Conservation (phyloP, 2,113 vertebrate genomes). For the Sinocyclocheilus rhinocerous region DNA sequence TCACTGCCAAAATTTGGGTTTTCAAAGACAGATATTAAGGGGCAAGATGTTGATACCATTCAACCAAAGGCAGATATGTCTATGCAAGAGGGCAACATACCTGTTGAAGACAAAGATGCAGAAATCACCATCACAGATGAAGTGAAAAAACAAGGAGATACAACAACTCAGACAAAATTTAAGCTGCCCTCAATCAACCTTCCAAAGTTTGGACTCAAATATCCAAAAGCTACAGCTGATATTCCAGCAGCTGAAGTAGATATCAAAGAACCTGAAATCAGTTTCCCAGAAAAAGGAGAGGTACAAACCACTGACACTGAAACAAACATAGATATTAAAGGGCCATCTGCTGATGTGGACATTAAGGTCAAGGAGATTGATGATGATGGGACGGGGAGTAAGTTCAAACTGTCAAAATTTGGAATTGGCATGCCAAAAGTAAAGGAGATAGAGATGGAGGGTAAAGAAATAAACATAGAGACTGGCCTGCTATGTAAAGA, state of each 20-base stretch:
- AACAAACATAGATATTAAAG: slow-evolving; percentile 1
- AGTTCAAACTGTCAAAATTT: slow-evolving; percentile 59
- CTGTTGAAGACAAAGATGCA: background rate
- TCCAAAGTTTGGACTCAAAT: slow-evolving; percentile 54
- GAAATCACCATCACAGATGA: background rate
- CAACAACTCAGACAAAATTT: slow-evolving; percentile 39
- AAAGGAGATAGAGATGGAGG: slow-evolving; percentile 41
- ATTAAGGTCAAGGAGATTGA: slow-evolving; percentile 12
- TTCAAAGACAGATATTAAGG: slow-evolving; percentile 55
- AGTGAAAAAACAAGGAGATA: background rate
- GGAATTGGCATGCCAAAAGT: slow-evolving; percentile 38
- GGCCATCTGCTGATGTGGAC: background rate
- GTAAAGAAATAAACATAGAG: slow-evolving; percentile 40
- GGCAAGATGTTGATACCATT: slow-evolving; percentile 45
- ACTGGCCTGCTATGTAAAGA: slow-evolving; percentile 15
- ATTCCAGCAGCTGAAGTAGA: slow-evolving; percentile 15
- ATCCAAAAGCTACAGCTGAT: slow-evolving; percentile 24
- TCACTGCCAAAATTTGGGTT: slow-evolving; percentile 55
- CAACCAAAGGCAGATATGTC: slow-evolving; percentile 10
- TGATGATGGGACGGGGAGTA: slow-evolving; percentile 40
- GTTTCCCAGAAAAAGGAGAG: slow-evolving; percentile 13
- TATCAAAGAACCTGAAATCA: slow-evolving; percentile 11
- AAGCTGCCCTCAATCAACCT: slow-evolving; percentile 61
- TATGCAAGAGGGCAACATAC: background rate
- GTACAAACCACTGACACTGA: slow-evolving; percentile 29